Percentiles rank a stretch among this genome's conserved stretches.
Conservation (phyloP, 2,113 vertebrate genomes). For the Physeter macrocephalus region DNA sequence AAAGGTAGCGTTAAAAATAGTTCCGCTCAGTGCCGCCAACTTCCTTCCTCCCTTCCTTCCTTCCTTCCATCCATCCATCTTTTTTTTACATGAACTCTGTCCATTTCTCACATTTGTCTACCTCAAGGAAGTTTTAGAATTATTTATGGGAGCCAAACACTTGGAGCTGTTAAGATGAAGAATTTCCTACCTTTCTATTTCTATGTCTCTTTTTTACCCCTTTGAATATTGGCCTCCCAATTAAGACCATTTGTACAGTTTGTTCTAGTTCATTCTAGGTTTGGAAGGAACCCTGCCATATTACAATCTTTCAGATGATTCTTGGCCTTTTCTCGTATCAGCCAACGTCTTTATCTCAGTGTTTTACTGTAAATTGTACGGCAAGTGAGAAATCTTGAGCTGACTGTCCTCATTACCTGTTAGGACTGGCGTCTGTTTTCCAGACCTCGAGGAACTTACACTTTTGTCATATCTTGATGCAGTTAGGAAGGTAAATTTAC, state of each 20-base stretch:
- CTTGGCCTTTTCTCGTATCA: neutral
- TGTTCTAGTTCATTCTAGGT: neutral
- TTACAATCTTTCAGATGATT: neutral
- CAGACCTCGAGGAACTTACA: neutral
- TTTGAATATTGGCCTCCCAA: neutral
- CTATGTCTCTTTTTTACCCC: neutral
- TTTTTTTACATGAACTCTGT: neutral
- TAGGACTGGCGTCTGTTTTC: neutral
- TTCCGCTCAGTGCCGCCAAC: neutral
- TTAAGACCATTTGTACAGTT: neutral
- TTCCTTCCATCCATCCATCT: neutral
- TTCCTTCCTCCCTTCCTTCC: too few species aligned
- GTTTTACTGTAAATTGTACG: neutral
- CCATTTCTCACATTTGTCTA: neutral
- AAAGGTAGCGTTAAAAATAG: neutral
- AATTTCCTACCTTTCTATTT: neutral
- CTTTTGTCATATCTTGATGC: neutral
- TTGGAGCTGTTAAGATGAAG: neutral
- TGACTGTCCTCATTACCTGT: neutral
- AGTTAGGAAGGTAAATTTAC: neutral
- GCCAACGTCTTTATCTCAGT: neutral
- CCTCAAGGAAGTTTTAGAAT: slow-evolving; percentile 7
- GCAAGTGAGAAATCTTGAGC: neutral
- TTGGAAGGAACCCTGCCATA: neutral
- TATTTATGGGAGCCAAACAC: neutral